Evolutionary conservation across 2,888 invertebrate species (phyloP), one percentile per base, ranked within the genome.

Genomic region (Ellobium chinense): DNA sequence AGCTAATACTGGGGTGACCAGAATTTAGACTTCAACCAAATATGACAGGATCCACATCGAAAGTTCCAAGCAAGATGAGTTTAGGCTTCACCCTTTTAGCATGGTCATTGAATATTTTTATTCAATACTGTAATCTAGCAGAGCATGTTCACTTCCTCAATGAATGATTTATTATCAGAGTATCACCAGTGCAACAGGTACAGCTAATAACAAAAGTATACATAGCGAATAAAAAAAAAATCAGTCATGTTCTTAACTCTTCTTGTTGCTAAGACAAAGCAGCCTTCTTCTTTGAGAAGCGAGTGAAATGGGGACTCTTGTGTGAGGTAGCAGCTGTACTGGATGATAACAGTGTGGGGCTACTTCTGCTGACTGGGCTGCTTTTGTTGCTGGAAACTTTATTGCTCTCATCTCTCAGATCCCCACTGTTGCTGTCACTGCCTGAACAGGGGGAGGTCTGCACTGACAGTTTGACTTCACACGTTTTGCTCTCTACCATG

Each of bases 211-310:
- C 69, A 70, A 70, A 31, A 31, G 9, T 70, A 31, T 54, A 70
- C 31, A 70, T 54, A 39, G 31, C 24, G 1, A 31, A 34, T 56
- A 34, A 56, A n/a, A n/a, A n/a, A n/a, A n/a, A n/a, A n/a, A n/a
- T n/a, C n/a, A n/a, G n/a, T n/a, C n/a, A n/a, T n/a, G n/a, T n/a
- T n/a, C n/a, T n/a, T n/a, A n/a, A n/a, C n/a, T n/a, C n/a, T n/a
- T n/a, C n/a, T 18, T 46, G 24, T 9, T 68, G 69, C 75, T 80
- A 80, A 34, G 80, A 80, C 46, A 75, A 54, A 9, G 68, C 74
- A 7, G 74, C 75, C 56, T 80, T 80, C 39, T 80, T 80, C 68
- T 80, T 80, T 58, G 80, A 80, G 60, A 80, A 80, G 14, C 80
- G 75, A n/a, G 80, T 80, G 60, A 80, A 80, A 36, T 80, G 80